A percentile compares a stretch with the other conserved stretches of the same genome.
phyloP scores from a whole-genome alignment of 2,797 vertebrate species.

The Masticophis lateralis region DNA sequence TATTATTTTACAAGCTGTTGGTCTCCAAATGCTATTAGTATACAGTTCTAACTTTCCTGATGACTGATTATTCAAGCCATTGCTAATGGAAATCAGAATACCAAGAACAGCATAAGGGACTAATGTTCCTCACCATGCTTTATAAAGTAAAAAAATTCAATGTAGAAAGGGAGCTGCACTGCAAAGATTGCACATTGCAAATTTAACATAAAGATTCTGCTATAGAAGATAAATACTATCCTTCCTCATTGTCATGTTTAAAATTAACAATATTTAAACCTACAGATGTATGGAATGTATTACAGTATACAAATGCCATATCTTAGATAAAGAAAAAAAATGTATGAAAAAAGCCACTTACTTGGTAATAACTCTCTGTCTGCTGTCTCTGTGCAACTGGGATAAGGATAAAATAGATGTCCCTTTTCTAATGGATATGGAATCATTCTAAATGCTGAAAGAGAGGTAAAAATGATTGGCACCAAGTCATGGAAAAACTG shows the following conservation, averaged over 20 bases:
- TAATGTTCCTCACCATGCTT: not conserved
- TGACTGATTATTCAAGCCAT: not conserved
- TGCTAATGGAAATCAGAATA: not conserved
- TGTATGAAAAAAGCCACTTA: conserved; percentile 73
- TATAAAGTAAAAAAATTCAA: not conserved
- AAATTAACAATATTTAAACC: not conserved
- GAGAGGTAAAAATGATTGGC: conserved; percentile 30
- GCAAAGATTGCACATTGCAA: not conserved
- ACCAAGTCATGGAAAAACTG: conserved; percentile 37
- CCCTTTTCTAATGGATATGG: conserved; percentile 97
- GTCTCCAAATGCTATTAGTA: not conserved
- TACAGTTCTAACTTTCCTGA: not conserved
- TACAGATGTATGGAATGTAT: not conserved
- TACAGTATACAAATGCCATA: not conserved
- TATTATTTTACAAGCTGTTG: not conserved
- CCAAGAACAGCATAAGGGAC: not conserved
- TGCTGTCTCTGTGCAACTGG: conserved; percentile 97
- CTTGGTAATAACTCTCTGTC: conserved; percentile 96
- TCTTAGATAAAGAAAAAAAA: not conserved
- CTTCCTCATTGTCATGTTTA: not conserved
- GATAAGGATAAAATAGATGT: conserved; percentile 98
- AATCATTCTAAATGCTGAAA: conserved; percentile 95
- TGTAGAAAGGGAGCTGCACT: not conserved
- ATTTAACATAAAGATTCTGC: not conserved
- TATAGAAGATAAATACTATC: not conserved